phyloP scores from a whole-genome alignment of 2,113 vertebrate genomes.

The Sarotherodon lohbergeri region DNA sequence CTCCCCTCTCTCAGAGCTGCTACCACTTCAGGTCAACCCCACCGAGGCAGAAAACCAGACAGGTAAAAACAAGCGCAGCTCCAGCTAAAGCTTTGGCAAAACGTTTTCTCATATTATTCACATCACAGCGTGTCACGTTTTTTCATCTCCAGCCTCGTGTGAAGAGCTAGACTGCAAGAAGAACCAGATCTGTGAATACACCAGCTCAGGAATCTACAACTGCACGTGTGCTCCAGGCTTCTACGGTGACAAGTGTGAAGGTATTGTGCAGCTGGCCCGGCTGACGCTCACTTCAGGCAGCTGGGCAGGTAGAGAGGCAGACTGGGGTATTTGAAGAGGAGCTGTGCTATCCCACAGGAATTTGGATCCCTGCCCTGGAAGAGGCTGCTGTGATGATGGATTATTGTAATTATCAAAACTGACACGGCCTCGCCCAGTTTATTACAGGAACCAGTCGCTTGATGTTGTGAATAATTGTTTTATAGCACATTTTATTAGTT shows the following conservation, averaged over 20 bases:
- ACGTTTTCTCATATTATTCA: not conserved
- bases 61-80: constrained; percentile 47
- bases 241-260: constrained; percentile 77
- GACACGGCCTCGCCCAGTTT: constrained; percentile 65
- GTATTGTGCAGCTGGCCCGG: constrained; percentile 27
- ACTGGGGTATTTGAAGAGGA: constrained; percentile 43
- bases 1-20: constrained; percentile 53
- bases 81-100: not conserved
- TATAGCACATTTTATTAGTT: constrained; percentile 72
- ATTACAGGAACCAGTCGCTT: constrained; percentile 58
- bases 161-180: constrained; percentile 64
- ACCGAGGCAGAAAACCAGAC: constrained; percentile 62
- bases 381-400: constrained; percentile 59
- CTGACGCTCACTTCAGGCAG: constrained; percentile 8
- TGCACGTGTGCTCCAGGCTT: constrained; percentile 79
- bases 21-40: constrained; percentile 48
- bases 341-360: constrained; percentile 66
- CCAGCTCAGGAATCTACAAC: constrained; percentile 60
- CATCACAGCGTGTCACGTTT: not conserved
- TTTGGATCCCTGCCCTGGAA: constrained; percentile 59
- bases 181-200: constrained; percentile 68
- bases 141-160: constrained; percentile 24
- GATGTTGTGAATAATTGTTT: constrained; percentile 72
- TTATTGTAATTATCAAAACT: constrained; percentile 71
- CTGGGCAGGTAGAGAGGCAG: constrained; percentile 43